Base-by-base conservation (phyloP, 2,113 vertebrate species). In the Seriola quinqueradiata region DNA sequence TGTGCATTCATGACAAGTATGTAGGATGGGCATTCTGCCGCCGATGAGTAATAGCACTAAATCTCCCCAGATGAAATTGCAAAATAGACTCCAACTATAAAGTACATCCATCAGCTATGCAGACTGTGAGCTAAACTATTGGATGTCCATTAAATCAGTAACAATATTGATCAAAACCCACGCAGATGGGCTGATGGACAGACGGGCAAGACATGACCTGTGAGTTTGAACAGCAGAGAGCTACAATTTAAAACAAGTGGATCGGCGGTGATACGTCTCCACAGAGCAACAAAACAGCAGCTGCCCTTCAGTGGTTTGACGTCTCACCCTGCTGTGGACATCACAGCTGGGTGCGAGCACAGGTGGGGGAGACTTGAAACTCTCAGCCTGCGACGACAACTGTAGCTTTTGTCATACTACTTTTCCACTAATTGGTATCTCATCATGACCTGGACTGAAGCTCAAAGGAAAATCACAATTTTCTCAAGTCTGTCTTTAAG, bases 141-240 rank as follows among this genome's bases (percentile, higher is more conserved):
- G 44, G 19, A 16, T 34, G 58, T 25, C 38, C 36, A 75, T 81
- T 75, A 46, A 68, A 68, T 52, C 9, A 61, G 42, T 17, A 40
- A 48, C 28, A 57, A 36, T 70, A 82, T 57, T 64, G 79, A 82
- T 75, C 48, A 55, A n/a, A 28, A 5, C 14, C 19, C 44, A 69
- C 63, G 40, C 25, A 55, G 46, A 63, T 36, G 46, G 5, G 44
- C 25, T 60, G 12, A 13, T 42, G 13, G 60, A 66, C 40, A 28
- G 48, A 58, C 28, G 28, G 28, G 28, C 2, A 28, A 28, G 28
- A 48, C 14, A 48, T 5, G 17, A 54, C 34, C 34, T 36, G 34
- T 36, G 6, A 36, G 34, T 36, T 36, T 6, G 6, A 36, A 36
- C 6, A 6, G 34, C 6, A 6, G 16, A 50, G 16, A 50, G 48